Evolutionary conservation across 2,113 vertebrate species (phyloP).

Genomic region (Vireo altiloquus): DNA sequence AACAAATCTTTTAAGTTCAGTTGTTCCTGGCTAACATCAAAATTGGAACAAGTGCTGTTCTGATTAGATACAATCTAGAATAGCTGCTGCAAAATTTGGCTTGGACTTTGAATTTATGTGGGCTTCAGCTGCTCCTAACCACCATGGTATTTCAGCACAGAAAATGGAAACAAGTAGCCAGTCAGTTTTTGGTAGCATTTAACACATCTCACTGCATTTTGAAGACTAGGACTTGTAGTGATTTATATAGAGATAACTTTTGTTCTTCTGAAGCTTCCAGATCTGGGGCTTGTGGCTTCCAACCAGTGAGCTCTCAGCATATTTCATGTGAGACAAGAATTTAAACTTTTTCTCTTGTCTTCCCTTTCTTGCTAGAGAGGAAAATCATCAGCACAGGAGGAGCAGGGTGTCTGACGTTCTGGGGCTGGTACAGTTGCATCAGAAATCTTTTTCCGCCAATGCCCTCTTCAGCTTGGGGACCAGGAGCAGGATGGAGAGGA

Average conservation of each 20-base stretch:
- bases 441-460: background rate
- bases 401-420: background rate
- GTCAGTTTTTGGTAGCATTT: background rate
- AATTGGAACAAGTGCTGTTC: background rate
- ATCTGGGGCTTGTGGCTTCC: background rate
- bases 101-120: background rate
- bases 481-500: background rate
- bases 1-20: background rate
- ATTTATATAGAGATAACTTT: background rate
- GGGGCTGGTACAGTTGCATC: background rate
- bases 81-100: background rate
- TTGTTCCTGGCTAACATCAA: background rate
- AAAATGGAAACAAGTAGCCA: background rate
- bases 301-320: background rate
- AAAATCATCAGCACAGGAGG: background rate
- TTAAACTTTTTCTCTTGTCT: background rate
- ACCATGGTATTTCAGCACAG: background rate
- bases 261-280: background rate
- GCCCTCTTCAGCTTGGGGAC: background rate
- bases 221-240: background rate
- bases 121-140: background rate
- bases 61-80: background rate
- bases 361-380: background rate
- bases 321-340: background rate
- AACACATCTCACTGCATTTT: background rate